phyloP scores from a whole-genome alignment of 2,113 vertebrate genomes.

The Rhinolophus ferrumequinum region DNA sequence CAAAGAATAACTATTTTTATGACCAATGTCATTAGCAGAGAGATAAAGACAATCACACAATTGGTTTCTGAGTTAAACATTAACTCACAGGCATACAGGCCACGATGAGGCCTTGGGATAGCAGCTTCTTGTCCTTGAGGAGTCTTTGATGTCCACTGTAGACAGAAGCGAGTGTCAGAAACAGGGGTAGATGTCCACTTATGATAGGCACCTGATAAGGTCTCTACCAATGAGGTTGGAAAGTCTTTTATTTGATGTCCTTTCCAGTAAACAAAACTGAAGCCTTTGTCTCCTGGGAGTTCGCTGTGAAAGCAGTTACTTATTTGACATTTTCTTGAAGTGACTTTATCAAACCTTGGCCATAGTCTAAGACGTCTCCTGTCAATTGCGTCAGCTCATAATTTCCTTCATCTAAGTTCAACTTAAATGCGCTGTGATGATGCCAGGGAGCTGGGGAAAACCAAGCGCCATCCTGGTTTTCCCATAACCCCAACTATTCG shows the following conservation, averaged over 20 bases:
- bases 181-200: not conserved
- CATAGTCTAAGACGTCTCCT: not conserved
- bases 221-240: not conserved
- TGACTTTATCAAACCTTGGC: not conserved
- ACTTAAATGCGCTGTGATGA: not conserved
- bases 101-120: not conserved
- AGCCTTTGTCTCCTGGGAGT: not conserved
- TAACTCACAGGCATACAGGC: not conserved
- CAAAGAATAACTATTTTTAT: not conserved
- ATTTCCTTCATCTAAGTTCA: not conserved
- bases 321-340: not conserved
- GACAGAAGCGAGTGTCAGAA: not conserved
- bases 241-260: not conserved
- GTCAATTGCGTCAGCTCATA: not conserved
- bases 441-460: not conserved
- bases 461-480: not conserved
- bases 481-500: not conserved
- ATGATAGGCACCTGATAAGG: not conserved
- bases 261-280: not conserved
- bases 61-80: not conserved
- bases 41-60: not conserved
- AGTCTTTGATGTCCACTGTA: not conserved
- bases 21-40: not conserved
- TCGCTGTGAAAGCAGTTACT: not conserved
- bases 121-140: not conserved